Evolutionary conservation across 2,888 invertebrate species (phyloP).

Genomic region (Cosmorhoe ocellata): DNA sequence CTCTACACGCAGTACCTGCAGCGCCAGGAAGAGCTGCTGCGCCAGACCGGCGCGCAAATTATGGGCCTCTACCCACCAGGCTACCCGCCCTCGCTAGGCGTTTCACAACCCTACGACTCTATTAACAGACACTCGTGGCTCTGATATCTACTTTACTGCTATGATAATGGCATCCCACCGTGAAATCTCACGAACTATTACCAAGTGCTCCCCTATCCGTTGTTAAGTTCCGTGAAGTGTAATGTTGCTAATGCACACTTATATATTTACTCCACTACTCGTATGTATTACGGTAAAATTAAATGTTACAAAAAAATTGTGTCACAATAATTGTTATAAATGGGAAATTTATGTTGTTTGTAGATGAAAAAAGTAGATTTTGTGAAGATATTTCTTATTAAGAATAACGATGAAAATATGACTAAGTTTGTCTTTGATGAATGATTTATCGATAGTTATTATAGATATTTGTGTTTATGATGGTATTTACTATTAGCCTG

Average conservation of each 20-base stretch:
- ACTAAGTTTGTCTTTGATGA: conserved; percentile 35
- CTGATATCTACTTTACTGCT: conserved; percentile 52
- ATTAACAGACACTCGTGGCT: conserved; percentile 88
- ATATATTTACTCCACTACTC: conserved; percentile 13
- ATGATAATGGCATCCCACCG: conserved; percentile 27
- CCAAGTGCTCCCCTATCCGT: conserved; percentile 7
- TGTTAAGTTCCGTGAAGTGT: conserved; percentile 1
- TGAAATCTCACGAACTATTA: conserved; percentile 3
- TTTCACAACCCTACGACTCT: conserved; percentile 87
- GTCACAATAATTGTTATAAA: conserved; percentile 59
- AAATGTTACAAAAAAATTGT: conserved; percentile 47
- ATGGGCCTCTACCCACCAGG: conserved; percentile 86
- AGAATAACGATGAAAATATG: conserved; percentile 10
- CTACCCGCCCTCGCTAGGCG: conserved; percentile 84
- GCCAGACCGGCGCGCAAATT: conserved; percentile 83
- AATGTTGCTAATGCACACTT: conserved; percentile 8
- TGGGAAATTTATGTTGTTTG: conserved; percentile 67
- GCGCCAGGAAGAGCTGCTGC: conserved; percentile 82
- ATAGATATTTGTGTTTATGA: conserved; percentile 23
- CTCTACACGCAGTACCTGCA: conserved; percentile 89
- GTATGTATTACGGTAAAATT: conserved; percentile 2
- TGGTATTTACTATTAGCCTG: conserved; percentile 43
- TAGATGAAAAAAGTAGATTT: conserved; percentile 58
- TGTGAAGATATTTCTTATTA: conserved; percentile 54
- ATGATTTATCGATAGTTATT: conserved; percentile 37